These are phyloP conservation scores for Ornithorhynchus anatinus DNA, from an alignment of 2,113 vertebrate species.

Conservation along the genomic window DNA sequence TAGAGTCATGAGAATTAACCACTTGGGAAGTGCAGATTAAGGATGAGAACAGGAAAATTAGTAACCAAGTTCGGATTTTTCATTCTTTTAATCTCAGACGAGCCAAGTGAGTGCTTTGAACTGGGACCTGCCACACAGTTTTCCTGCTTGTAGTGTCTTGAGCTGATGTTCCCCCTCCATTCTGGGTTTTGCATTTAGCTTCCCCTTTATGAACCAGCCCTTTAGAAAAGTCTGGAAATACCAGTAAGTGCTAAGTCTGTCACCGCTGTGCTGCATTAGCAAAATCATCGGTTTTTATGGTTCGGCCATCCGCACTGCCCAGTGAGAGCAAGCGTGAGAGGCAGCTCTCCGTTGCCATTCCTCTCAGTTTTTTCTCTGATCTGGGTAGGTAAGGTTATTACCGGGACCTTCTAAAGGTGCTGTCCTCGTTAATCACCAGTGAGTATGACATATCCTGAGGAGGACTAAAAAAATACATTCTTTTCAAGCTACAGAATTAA, in stretches of 20 bases:
- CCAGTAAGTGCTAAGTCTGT: neutral
- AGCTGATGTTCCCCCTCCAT: neutral
- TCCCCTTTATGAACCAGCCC: neutral
- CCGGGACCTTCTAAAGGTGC: neutral
- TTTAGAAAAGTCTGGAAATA: neutral
- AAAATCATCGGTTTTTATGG: neutral
- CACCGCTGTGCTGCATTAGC: neutral
- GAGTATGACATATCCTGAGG: neutral
- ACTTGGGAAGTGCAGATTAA: slow-evolving; percentile 22
- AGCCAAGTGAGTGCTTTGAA: neutral
- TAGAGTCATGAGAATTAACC: slow-evolving; percentile 10
- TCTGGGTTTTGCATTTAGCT: neutral
- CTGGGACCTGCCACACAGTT: neutral
- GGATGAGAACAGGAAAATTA: slow-evolving; percentile 17
- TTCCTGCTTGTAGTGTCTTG: neutral
- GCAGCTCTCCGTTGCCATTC: too few species aligned
- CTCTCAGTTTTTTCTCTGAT: neutral
- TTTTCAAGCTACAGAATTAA: neutral
- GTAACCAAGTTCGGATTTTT: slow-evolving; percentile 13
- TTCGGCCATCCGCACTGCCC: neutral
- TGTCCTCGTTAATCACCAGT: slow-evolving; percentile 17
- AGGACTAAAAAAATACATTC: slow-evolving; percentile 5
- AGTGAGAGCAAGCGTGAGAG: neutral
- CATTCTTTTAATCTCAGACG: neutral
- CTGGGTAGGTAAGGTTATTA: neutral